Conservation (phyloP, 1,140 invertebrate genomes). For the Micrasema longulum region DNA sequence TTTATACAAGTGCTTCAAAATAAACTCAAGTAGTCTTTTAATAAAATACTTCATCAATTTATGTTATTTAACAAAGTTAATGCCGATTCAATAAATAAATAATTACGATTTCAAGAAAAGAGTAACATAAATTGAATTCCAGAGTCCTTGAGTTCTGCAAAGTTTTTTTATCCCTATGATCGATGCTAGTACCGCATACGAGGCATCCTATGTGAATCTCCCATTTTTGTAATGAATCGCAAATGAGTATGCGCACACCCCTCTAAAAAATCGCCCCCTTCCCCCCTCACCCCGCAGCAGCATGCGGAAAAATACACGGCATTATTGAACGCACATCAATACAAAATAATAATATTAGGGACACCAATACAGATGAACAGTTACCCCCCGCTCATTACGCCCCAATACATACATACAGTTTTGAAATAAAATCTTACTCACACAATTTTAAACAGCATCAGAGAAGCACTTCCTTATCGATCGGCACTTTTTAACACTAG, state of each 20-base stretch:
- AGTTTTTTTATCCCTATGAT: neutral
- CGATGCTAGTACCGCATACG: neutral
- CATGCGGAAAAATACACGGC: constrained; percentile 55
- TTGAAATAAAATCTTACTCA: constrained; percentile 56
- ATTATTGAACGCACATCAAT: constrained; percentile 55
- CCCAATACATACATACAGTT: constrained; percentile 57
- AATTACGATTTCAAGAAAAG: no score
- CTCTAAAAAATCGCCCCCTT: constrained; percentile 32
- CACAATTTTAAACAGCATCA: constrained; percentile 56
- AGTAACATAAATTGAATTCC: no score
- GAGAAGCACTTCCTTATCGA: constrained; percentile 53
- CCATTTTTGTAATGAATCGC: constrained; percentile 54
- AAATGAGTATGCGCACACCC: constrained; percentile 51
- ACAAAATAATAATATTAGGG: constrained; percentile 55
- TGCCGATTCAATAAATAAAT: no score
- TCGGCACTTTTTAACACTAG: constrained; percentile 55
- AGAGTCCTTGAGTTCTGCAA: no score
- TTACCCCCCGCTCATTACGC: constrained; percentile 54
- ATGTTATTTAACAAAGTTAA: no score
- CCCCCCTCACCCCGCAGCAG: constrained; percentile 34
- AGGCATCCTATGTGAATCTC: constrained; percentile 14
- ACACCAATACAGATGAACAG: constrained; percentile 24
- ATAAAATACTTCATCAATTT: no score
- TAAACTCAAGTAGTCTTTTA: no score
- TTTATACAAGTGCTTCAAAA: no score